phyloP scores from a whole-genome alignment of 1,140 invertebrate species.

The Choristoneura fumiferana region DNA sequence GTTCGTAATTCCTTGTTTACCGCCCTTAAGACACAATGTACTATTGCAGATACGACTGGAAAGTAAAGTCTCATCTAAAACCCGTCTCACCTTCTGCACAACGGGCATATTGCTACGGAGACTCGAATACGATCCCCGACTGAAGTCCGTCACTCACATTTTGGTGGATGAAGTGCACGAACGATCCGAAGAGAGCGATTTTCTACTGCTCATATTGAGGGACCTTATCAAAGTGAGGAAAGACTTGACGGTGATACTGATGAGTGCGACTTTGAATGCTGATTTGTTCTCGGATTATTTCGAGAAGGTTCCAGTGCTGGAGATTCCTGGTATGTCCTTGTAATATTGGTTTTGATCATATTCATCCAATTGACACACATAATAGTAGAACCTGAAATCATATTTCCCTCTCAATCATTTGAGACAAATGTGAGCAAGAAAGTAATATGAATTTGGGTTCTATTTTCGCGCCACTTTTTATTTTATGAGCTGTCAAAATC shows the following conservation, averaged over 20 bases:
- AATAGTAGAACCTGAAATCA: no score
- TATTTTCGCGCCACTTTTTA: no score
- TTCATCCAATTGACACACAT: no score
- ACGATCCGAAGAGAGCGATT: constrained; percentile 92
- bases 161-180: constrained; percentile 97
- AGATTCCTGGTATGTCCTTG: constrained; percentile 82
- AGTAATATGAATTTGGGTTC: no score
- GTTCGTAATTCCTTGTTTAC: no score
- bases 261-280: constrained; percentile 93
- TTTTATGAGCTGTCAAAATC: no score
- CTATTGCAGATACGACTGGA: constrained; percentile 81
- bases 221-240: constrained; percentile 83
- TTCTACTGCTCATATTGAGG: constrained; percentile 89
- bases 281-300: constrained; percentile 90
- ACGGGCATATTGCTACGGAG: constrained; percentile 93
- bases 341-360: constrained; percentile 19
- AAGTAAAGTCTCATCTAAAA: constrained; percentile 87
- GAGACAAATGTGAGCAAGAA: no score
- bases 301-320: constrained; percentile 82
- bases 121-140: constrained; percentile 85
- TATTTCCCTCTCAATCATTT: no score
- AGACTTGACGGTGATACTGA: constrained; percentile 90
- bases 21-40: no score
- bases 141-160: constrained; percentile 87
- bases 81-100: constrained; percentile 92